Base-by-base conservation (phyloP, 2,888 invertebrate genomes). In the Hoplodrina blanda region DNA sequence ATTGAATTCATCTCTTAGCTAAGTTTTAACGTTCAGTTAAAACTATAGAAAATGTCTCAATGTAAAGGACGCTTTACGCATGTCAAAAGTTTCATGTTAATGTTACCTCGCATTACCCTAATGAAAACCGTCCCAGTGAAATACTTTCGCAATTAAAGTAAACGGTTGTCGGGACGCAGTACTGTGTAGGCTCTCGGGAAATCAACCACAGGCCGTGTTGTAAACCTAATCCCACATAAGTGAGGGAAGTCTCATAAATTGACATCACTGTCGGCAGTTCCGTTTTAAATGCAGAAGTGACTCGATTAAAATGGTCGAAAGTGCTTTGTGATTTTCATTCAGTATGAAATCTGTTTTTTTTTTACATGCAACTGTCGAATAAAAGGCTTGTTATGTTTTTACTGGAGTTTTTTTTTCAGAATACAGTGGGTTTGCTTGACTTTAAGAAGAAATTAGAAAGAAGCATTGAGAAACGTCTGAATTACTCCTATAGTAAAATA, bases 141-240 rank as follows among this genome's bases (percentile, higher is more conserved):
- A 91, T 91, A 90, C 91, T 90, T 90, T 89, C 80, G 86, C 89
- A 91, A 91, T 92, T 91, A 91, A 90, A 91, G 87, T 90, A 89
- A 91, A 89, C 90, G 88, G 76, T 87, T 84, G 88, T 84, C 76
- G 79, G 80, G 71, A 73, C 68, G 63, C 37, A 72, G 68, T 85
- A 87, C 87, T 89, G 87, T 88, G 82, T 84, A 66, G 57, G 68
- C 91, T 81, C 83, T 37, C 15, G 92, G 92, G 92, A 92, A 92
- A 92, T 92, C 91, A 91, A 87, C 90, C 85, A 69, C 87, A 87
- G 82, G 69, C 74, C 75, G 79, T 82, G 80, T 78, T 78, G 86
- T 85, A 71, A 78, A 81, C 82, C 82, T 87, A 88, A 89, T 86
- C 82, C 81, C 78, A 75, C 78, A 81, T 80, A 78, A 84, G 86